Base-by-base conservation (phyloP, 1,140 invertebrate genomes). In the Aphelenchoides fujianensis region DNA sequence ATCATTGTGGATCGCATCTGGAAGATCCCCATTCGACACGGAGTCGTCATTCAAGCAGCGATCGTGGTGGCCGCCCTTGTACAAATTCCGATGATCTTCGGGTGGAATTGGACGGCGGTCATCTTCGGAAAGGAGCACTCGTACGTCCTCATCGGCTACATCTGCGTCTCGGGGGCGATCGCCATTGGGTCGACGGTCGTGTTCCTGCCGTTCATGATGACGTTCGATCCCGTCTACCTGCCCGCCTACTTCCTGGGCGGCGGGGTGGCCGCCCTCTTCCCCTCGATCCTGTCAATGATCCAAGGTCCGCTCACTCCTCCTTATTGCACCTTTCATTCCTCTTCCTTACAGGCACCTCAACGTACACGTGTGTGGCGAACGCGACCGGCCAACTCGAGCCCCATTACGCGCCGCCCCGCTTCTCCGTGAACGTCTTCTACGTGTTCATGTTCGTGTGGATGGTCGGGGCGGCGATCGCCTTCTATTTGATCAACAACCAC, bases 161-260 rank as follows among this genome's bases (percentile, higher is more conserved):
- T 91, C 54, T 92, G 93, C 79, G 89, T 90, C 69, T 88, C 92
- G 31, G 90, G 92, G 0, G 82, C 93, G 0, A 92, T 94, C 19
- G 92, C 93, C 69, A 94, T 92, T 83, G 94, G 92, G 0, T 93
- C 92, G 74, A 93, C 92, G 0, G 92, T 95, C 28, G 86, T 88
- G 0, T 96, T 93, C 81, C 90, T 94, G 78, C 93, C 93, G 0
- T 95, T 91, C 84, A 91, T 95, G 90, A 88, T 91, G 31, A 87
- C 89, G 59, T 94, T 91, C 74, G 88, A 90, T 75, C 82, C 89
- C 74, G 88, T 90, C 27, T 94, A 90, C 77, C 84, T 90, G 64
- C 87, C 87, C 1, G 88, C 89, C 0, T 90, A 88, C 74, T 87
- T 89, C 68, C 85, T 90, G 19, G 90, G 90, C 0, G 89, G 90